phyloP scores from a whole-genome alignment of 2,888 invertebrate species.

The Patella depressa region DNA sequence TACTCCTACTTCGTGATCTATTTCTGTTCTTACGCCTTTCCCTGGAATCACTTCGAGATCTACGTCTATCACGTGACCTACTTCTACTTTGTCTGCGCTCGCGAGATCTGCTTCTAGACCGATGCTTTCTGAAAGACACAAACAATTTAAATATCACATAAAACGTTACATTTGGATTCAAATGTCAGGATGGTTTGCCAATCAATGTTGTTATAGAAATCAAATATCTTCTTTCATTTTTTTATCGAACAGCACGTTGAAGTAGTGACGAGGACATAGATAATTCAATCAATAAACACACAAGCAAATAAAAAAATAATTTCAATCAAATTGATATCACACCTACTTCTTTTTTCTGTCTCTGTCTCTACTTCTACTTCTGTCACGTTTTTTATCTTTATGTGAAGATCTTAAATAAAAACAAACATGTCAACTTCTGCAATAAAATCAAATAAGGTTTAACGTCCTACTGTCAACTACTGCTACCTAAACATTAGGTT shows the following conservation, averaged over 20 bases:
- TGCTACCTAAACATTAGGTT: too few species aligned
- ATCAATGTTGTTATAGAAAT: too few species aligned
- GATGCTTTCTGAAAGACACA: slow-evolving; percentile 22
- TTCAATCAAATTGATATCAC: neutral
- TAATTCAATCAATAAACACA: neutral
- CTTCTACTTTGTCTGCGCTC: slow-evolving; percentile 47
- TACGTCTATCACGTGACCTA: slow-evolving; percentile 30
- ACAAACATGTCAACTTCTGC: neutral
- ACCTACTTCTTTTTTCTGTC: slow-evolving; percentile 49
- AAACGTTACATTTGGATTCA: neutral
- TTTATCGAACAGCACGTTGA: too few species aligned
- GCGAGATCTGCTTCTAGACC: slow-evolving; percentile 40
- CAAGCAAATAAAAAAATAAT: neutral
- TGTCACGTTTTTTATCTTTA: slow-evolving; percentile 34
- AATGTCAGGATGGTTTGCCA: too few species aligned
- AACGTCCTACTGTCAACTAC: too few species aligned
- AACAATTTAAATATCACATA: neutral
- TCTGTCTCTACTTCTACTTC: slow-evolving; percentile 47
- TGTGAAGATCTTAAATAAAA: neutral
- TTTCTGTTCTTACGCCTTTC: slow-evolving; percentile 24
- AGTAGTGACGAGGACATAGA: neutral
- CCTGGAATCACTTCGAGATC: slow-evolving; percentile 15
- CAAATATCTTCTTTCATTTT: too few species aligned
- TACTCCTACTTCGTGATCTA: neutral
- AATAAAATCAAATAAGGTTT: too few species aligned